Base-by-base conservation (phyloP, 2,797 vertebrate species). In the Enteromius argenteus region DNA sequence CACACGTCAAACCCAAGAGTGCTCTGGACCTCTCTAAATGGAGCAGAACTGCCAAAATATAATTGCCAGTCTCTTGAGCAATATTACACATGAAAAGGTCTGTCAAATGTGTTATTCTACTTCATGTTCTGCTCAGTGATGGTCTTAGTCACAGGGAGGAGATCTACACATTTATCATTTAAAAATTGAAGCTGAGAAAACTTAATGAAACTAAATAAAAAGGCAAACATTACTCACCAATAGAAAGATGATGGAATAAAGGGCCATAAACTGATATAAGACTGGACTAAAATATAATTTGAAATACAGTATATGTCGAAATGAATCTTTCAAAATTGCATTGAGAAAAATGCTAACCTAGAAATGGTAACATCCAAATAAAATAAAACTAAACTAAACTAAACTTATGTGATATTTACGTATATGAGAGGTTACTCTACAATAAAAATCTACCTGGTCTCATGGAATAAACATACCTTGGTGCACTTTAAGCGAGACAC, bases 21-120 rank as follows among this genome's bases (percentile, higher is more conserved):
- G 37, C 49, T 62, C 76, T 77, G 58, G 62, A 17, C 64, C 2
- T 58, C 6, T 46, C 46, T 77, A 37, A 67, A 76, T 67, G 58
- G 35, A 76, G 27, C 66, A 27, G 53, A 77, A 42, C 74, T 60
- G 37, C 14, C n/a, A 19, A 77, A 60, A 77, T 77, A 88, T 75
- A 82, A 85, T 74, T 81, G 77, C 60, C 83, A 72, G 3, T 14
- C 90, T 92, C 88, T 23, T 3, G 77, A 89, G 88, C 62, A 81
- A 71, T 68, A 56, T 56, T 87, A 87, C 42, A 62, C 68, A 73
- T 87, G 80, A 85, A 58, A 88, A 87, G 83, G 90, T 85, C 53
- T 42, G 53, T 69, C 67, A 69, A 35, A 23, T 56, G 51, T 80
- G 72, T 86, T 86, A 82, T 82, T 82, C 84, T 71, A 2, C 86